Percentiles rank a stretch among this genome's conserved stretches.
These are phyloP conservation scores for Ceratina japonica DNA, from an alignment of 1,140 invertebrate species.

Conservation along the genomic window DNA sequence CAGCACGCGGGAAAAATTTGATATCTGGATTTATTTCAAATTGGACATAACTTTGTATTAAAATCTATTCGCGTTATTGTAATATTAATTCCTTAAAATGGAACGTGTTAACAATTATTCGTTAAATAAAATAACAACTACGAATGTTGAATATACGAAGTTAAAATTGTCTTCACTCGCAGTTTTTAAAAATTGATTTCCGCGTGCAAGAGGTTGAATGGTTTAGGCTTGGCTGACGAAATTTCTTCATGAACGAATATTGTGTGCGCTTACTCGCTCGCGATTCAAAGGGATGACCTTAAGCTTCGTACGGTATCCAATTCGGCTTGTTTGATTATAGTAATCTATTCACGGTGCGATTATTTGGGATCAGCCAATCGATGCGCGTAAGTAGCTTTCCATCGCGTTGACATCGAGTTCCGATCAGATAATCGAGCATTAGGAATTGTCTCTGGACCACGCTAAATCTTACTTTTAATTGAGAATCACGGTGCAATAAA, in stretches of 20 bases:
- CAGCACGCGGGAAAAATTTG: neutral
- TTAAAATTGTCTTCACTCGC: neutral
- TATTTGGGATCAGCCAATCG: slow-evolving; percentile 6
- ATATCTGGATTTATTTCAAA: neutral
- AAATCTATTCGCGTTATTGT: too few species aligned
- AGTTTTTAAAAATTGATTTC: neutral
- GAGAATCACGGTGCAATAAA: too few species aligned
- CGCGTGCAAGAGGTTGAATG: neutral
- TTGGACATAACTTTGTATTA: too few species aligned
- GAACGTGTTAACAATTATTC: too few species aligned
- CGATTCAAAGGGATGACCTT: slow-evolving; percentile 2
- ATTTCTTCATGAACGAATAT: neutral
- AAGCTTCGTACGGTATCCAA: slow-evolving; percentile 6
- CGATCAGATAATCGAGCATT: neutral
- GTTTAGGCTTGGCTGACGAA: neutral
- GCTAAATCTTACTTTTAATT: too few species aligned
- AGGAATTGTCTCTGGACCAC: too few species aligned
- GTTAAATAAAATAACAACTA: too few species aligned
- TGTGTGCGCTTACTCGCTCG: neutral
- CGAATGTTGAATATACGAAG: too few species aligned
- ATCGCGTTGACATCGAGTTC: neutral
- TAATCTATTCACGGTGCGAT: slow-evolving; percentile 12
- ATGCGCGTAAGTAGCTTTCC: slow-evolving; percentile 10
- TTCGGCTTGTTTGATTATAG: slow-evolving; percentile 21
- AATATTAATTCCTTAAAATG: too few species aligned